phyloP scores from a whole-genome alignment of 2,797 vertebrate genomes.

The Rhabdophis nuchalis region DNA sequence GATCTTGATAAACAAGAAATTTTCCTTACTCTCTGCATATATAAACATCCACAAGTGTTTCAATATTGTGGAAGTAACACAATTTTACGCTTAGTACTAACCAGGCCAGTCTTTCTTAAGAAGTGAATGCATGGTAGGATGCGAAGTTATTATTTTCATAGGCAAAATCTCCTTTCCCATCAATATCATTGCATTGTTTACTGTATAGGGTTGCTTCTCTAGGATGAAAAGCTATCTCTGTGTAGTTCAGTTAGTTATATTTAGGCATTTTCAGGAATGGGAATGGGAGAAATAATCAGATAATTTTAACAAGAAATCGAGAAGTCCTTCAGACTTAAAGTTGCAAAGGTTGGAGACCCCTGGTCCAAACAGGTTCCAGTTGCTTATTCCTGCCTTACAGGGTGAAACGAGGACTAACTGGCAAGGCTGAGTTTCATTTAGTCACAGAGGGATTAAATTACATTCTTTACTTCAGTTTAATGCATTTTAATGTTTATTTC shows the following conservation, averaged over 20 bases:
- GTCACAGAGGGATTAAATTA: constrained; percentile 53
- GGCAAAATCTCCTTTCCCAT: not conserved
- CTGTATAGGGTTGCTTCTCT: not conserved
- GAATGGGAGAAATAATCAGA: no score
- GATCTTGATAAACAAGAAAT: constrained; percentile 3
- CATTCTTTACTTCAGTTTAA: constrained; percentile 61
- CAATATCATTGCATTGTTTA: not conserved
- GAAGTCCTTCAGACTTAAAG: no score
- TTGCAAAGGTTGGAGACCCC: no score
- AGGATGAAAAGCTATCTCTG: not conserved
- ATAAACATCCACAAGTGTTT: not conserved
- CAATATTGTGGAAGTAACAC: not conserved
- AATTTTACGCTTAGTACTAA: not conserved
- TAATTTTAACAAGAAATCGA: no score
- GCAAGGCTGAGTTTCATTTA: constrained; percentile 25
- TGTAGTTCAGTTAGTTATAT: not conserved
- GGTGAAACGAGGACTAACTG: constrained; percentile 22
- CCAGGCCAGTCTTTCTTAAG: not conserved
- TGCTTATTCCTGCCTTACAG: not conserved
- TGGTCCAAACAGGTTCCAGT: not conserved
- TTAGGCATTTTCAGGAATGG: not conserved
- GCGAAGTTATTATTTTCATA: not conserved
- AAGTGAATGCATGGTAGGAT: not conserved
- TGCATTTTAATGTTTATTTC: constrained; percentile 70
- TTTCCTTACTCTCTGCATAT: not conserved